Conservation (phyloP, 2,888 invertebrate genomes). For the Pollenia griseotomentosa region DNA sequence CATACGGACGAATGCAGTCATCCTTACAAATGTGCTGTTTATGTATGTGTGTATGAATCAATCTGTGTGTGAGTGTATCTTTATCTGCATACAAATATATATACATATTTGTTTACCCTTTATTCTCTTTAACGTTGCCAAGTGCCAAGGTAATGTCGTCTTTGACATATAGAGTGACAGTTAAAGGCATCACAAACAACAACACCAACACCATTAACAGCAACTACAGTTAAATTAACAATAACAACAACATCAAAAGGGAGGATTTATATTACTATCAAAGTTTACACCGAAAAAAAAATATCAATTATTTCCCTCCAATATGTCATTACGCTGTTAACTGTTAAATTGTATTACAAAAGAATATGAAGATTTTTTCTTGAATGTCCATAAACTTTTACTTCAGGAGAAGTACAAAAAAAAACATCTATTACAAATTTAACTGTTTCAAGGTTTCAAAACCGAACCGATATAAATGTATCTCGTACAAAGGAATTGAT, state of each 20-base stretch:
- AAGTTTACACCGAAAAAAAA: constrained; percentile 52
- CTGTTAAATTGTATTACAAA: too few relatives aligned
- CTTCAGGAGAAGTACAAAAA: too few relatives aligned
- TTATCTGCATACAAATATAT: constrained; percentile 10
- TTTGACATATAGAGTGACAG: constrained; percentile 71
- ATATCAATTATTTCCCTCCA: not conserved
- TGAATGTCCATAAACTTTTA: too few relatives aligned
- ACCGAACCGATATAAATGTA: too few relatives aligned
- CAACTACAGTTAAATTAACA: constrained; percentile 56
- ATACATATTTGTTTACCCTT: constrained; percentile 59
- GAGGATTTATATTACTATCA: constrained; percentile 35
- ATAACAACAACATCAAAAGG: constrained; percentile 29
- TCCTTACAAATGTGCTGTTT: not conserved
- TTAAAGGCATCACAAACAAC: constrained; percentile 64
- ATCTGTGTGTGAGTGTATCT: not conserved
- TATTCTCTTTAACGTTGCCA: constrained; percentile 71
- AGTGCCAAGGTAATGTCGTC: constrained; percentile 71
- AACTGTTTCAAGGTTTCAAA: too few relatives aligned
- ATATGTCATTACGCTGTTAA: not conserved
- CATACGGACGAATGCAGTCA: not conserved
- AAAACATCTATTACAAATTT: too few relatives aligned
- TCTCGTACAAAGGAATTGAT: not conserved
- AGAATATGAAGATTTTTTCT: not conserved
- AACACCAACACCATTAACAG: constrained; percentile 38
- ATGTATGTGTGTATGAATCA: not conserved